These are phyloP conservation scores for Phytoseiulus persimilis DNA, from an alignment of 2,888 invertebrate species.

Conservation along the genomic window DNA sequence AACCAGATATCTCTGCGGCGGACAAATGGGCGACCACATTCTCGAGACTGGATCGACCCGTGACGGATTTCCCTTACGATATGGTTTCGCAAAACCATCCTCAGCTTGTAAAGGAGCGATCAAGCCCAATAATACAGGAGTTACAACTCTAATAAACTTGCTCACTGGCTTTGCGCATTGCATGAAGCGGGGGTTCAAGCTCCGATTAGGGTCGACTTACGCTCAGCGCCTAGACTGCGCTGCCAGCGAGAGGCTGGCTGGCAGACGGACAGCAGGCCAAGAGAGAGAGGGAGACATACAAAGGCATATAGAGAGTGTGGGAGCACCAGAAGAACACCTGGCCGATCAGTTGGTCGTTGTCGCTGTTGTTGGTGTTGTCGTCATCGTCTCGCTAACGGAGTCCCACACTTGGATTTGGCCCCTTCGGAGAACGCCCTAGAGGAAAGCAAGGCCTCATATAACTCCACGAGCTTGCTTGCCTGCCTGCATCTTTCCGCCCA, in stretches of 20 bases:
- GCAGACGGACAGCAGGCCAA: background rate
- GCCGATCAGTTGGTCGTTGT: background rate
- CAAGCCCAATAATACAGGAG: background rate
- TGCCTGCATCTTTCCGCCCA: too few relatives aligned
- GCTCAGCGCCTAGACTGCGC: background rate
- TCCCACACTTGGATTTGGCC: conserved; percentile 5
- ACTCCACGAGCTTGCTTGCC: background rate
- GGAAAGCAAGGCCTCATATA: background rate
- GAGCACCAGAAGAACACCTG: conserved; percentile 5
- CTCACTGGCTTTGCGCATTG: background rate
- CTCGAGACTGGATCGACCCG: too few relatives aligned
- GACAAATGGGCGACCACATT: too few relatives aligned
- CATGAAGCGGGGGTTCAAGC: background rate
- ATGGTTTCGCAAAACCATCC: background rate
- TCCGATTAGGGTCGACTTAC: background rate
- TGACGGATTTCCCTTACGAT: background rate
- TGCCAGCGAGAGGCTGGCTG: background rate
- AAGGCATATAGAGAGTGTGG: background rate
- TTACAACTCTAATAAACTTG: background rate
- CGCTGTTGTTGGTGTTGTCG: background rate
- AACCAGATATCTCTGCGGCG: too few relatives aligned
- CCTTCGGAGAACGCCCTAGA: background rate
- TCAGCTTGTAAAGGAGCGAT: background rate
- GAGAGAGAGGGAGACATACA: background rate
- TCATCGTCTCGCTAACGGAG: background rate